These are phyloP conservation scores for Neolamprologus fasciatus DNA, from an alignment of 2,113 vertebrate genomes.

Conservation along the genomic window DNA sequence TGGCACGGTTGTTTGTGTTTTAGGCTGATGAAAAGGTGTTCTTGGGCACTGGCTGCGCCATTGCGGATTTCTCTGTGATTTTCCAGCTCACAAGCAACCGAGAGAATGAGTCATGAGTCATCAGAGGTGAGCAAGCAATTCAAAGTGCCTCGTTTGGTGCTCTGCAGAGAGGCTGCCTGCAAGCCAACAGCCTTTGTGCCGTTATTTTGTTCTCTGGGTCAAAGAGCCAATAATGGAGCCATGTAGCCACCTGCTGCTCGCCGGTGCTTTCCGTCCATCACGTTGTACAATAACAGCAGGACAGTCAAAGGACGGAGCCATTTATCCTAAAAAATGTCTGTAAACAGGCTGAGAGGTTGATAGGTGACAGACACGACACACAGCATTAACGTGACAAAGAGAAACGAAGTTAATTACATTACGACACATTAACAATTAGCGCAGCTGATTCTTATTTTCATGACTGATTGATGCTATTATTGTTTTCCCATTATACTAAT, in stretches of 20 bases:
- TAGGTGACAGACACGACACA: background rate
- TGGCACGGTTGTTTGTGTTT: background rate
- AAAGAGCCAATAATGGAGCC: conserved; percentile 11
- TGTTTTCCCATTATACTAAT: background rate
- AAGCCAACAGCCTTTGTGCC: background rate
- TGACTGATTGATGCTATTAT: background rate
- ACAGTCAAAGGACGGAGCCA: background rate
- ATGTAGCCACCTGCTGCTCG: conserved; percentile 15
- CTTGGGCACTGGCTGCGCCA: background rate
- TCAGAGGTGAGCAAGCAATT: background rate
- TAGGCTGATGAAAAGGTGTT: background rate
- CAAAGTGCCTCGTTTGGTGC: background rate
- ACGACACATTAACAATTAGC: background rate
- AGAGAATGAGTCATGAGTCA: background rate
- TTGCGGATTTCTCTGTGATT: background rate
- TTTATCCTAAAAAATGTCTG: background rate
- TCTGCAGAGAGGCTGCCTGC: background rate
- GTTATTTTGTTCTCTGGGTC: conserved; percentile 4
- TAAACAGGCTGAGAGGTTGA: background rate
- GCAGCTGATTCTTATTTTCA: background rate
- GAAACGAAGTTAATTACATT: background rate
- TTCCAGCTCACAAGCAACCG: background rate
- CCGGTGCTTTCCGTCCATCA: background rate
- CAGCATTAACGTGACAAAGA: background rate
- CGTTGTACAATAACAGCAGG: background rate